Evolutionary conservation across 2,888 invertebrate genomes (phyloP), one percentile per base, ranked within the genome.

Genomic region (Epistrophe eligans): DNA sequence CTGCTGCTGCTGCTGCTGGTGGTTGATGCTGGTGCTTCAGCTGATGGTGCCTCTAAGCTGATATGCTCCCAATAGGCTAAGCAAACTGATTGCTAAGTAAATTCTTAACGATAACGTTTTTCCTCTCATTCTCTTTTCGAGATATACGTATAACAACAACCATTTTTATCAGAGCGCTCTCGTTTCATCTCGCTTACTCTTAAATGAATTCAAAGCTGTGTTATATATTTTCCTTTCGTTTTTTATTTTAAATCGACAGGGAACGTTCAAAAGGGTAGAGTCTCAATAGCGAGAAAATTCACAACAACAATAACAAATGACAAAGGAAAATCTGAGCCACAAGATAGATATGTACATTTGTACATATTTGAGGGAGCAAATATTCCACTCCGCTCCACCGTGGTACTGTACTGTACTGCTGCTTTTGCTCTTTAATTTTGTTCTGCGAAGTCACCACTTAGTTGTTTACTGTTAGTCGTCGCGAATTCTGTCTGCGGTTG

Each of bases 381-480:
- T 24, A 77, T 60, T 83, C 43, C 73, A 88, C 77, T 76, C 79
- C 62, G 73, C 85, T 81, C 57, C 81, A 64, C 50, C 43, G 58
- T 62, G 50, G 74, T 64, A 66, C 60, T 79, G 74, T 64, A 66
- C 60, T 79, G 74, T 24, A 24, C 24, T 24, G 24, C 70, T 48
- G 55, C 50, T 85, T 80, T 64, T 84, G 84, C 81, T 88, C 82
- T 85, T 81, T 72, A 79, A 77, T 82, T 88, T 72, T 85, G 70
- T 82, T 79, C 77, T 70, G 70, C 79, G 76, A 79, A 77, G 72
- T 72, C 79, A 83, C 83, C 87, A 83, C 76, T 90, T 88, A 90
- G 90, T 90, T 90, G 90, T 90, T 90, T 90, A 89, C 89, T 89
- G 90, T 90, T 90, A 90, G 89, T 89, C 89, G 89, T 90, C 88